Evolutionary conservation across 2,888 invertebrate species (phyloP), one percentile per base, ranked within the genome.

Genomic region (Sinhomidia bicolor): DNA sequence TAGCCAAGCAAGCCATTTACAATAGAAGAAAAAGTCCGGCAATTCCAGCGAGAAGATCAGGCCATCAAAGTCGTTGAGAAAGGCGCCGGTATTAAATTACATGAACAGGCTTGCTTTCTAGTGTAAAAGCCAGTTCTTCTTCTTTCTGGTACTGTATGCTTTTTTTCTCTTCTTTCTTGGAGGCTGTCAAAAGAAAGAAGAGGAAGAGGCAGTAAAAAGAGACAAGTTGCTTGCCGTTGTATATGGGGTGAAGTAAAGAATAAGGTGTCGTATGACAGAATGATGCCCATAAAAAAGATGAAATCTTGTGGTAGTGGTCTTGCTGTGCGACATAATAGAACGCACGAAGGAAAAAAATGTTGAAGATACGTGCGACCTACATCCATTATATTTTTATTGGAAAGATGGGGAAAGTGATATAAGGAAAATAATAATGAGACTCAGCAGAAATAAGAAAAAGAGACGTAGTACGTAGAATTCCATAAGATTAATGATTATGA

Each of bases 361-460:
- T 36, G 36, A 36, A n/a, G n/a, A n/a, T n/a, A 9, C 26, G 60
- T 60, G 26, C 60, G 60, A 60, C 60, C 60, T 26, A 60, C 23
- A 54, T 54, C 5, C 26, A 54, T 20, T 20, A 54, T 47, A 17
- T 17, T 54, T 54, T 54, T 47, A 47, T 47, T 47, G 60, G 60
- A 26, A 60, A 60, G 10, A 26, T 17, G 20, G 17, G 17, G 60
- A 60, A 60, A 60, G 60, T 1, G 20, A 26, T 12, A 17, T n/a
- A 12, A 62, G 41, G n/a, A 65, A 65, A 65, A 32, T 68, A 9
- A 32, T 29, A 12, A 62, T 12, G n/a, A 41, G 32, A n/a, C 32
- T 68, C 68, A 32, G 68, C 60, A 60, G 60, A 60, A 68, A 68
- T 36, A 41, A 17, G 68, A 68, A 5, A 20, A 20, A 36, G 36